These are phyloP conservation scores for Xestia rhomboidea DNA, from an alignment of 2,888 invertebrate species.

Conservation along the genomic window DNA sequence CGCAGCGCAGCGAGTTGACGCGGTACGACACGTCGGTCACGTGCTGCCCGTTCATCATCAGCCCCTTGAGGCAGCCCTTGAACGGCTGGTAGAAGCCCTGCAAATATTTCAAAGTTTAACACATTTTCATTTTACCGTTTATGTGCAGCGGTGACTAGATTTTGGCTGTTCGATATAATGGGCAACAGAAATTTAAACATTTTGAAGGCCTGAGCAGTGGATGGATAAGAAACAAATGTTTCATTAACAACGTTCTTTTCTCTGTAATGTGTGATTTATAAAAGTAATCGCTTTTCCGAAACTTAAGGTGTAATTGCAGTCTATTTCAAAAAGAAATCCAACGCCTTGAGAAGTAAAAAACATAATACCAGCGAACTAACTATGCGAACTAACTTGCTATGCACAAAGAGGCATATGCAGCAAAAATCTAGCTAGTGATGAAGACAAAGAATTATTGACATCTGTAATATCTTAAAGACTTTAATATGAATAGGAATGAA, in stretches of 20 bases:
- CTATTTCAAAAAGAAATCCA: not conserved
- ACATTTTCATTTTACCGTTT: not conserved
- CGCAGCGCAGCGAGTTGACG: conserved; percentile 94
- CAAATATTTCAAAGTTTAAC: not conserved
- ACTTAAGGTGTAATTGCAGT: not conserved
- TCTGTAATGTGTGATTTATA: not conserved
- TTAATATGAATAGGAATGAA: not conserved
- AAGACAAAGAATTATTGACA: too few species aligned
- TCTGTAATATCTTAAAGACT: not conserved
- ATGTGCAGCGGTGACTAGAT: not conserved
- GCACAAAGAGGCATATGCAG: not conserved
- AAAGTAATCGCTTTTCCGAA: not conserved
- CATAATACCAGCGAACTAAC: not conserved
- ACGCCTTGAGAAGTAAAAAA: not conserved
- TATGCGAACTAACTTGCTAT: not conserved
- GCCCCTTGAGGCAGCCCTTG: conserved; percentile 95
- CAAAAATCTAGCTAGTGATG: not conserved
- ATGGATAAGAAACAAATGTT: not conserved
- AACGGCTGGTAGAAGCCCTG: conserved; percentile 93
- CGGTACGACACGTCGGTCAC: conserved; percentile 91
- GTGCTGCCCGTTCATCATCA: conserved; percentile 92
- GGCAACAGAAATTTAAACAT: not conserved
- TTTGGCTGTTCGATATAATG: not conserved
- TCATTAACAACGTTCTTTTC: not conserved
- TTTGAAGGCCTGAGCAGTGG: too few species aligned